Evolutionary conservation across 2,888 invertebrate genomes (phyloP).

Genomic region (Epistrophe grossulariae): DNA sequence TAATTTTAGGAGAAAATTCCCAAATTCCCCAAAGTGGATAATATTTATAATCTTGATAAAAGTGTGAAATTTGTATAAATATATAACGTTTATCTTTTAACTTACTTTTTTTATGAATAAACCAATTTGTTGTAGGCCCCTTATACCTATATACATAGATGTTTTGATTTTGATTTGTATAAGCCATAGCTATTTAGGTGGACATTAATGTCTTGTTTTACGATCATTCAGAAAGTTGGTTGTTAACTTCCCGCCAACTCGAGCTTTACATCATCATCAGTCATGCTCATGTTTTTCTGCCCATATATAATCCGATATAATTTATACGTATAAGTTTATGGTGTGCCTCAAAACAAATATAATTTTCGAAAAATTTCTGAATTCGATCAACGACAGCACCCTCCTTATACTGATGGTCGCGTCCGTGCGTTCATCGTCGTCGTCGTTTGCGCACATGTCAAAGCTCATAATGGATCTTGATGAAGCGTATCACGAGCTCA

Average conservation of each 20-base stretch:
- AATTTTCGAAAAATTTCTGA: constrained; percentile 14
- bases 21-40: constrained; percentile 44
- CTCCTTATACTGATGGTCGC: not conserved
- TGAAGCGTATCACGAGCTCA: constrained; percentile 70
- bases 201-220: constrained; percentile 44
- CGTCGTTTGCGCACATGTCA: constrained; percentile 56
- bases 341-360: constrained; percentile 58
- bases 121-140: constrained; percentile 9
- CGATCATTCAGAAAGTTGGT: constrained; percentile 23
- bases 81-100: constrained; percentile 2
- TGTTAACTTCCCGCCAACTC: constrained; percentile 17
- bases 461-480: constrained; percentile 71
- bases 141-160: not conserved
- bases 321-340: constrained; percentile 18
- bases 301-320: not conserved
- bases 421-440: too few species aligned
- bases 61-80: constrained; percentile 26
- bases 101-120: constrained; percentile 1
- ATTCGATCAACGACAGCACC: constrained; percentile 46
- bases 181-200: constrained; percentile 14
- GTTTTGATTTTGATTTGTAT: constrained; percentile 27
- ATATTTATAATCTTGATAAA: constrained; percentile 52
- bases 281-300: constrained; percentile 15
- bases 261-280: constrained; percentile 30
- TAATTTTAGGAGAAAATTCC: constrained; percentile 30